Percentiles rank a stretch among this genome's conserved stretches.
Conservation (phyloP, 2,888 invertebrate species). For the Sylvicola cinctus region DNA sequence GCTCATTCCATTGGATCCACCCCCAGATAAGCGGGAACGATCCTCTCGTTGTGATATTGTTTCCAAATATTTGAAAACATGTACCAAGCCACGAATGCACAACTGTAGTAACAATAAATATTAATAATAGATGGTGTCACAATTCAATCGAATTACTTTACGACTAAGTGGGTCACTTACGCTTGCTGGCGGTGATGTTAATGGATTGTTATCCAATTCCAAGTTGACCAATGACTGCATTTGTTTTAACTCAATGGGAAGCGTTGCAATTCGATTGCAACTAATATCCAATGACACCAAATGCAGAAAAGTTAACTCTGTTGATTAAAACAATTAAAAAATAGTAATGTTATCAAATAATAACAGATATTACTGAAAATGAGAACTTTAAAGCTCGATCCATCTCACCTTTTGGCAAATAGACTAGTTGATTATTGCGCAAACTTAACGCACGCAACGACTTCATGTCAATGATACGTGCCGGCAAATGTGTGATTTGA, state of each 20-base stretch:
- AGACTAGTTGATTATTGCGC: conserved; percentile 68
- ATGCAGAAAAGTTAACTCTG: conserved; percentile 72
- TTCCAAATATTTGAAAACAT: conserved; percentile 87
- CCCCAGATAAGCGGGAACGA: conserved; percentile 12
- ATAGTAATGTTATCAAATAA: conserved; percentile 2
- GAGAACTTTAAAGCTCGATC: too few relatives aligned
- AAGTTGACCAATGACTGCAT: conserved; percentile 70
- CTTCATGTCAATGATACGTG: conserved; percentile 65
- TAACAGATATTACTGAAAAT: too few relatives aligned
- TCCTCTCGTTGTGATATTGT: conserved; percentile 58
- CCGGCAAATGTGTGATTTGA: conserved; percentile 71
- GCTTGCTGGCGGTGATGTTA: conserved; percentile 79
- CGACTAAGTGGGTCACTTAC: conserved; percentile 38
- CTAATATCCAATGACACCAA: conserved; percentile 74
- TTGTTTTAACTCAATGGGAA: conserved; percentile 72
- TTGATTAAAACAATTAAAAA: conserved; percentile 11
- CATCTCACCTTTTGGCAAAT: conserved; percentile 61
- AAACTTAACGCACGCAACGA: conserved; percentile 62
- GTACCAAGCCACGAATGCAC: conserved; percentile 80
- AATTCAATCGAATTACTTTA: neutral
- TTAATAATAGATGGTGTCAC: too few relatives aligned
- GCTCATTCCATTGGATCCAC: conserved; percentile 11
- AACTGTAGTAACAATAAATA: conserved; percentile 31
- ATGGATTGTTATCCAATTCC: conserved; percentile 70
- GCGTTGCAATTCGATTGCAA: conserved; percentile 70